Conservation (phyloP, 1,140 invertebrate species). For the Paralvinella palmiformis region DNA sequence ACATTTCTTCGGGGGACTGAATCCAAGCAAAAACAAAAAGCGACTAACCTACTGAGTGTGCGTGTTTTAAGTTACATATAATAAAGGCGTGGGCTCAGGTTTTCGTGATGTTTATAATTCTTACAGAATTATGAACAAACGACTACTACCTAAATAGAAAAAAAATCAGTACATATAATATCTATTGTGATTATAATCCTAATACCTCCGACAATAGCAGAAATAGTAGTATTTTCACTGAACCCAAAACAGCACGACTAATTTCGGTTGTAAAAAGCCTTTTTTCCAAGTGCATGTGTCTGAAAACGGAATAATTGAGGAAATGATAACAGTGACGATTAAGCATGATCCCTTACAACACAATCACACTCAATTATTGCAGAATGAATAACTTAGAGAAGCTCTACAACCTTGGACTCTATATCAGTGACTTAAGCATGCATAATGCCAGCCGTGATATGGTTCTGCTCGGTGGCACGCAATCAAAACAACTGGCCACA, state of each 20-base stretch:
- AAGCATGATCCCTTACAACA: background rate
- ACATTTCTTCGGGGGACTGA: too few species aligned
- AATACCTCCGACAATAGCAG: too few species aligned
- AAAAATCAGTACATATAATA: too few species aligned
- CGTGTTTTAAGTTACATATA: too few species aligned
- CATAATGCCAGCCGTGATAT: conserved; percentile 96
- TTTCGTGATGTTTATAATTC: too few species aligned
- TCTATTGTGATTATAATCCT: too few species aligned
- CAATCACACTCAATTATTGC: background rate
- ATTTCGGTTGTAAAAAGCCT: background rate
- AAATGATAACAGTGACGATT: too few species aligned
- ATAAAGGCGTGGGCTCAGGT: too few species aligned
- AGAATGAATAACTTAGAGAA: conserved; percentile 84
- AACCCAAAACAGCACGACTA: background rate
- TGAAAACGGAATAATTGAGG: background rate
- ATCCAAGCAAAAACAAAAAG: too few species aligned
- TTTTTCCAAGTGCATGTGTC: background rate
- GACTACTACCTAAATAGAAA: too few species aligned
- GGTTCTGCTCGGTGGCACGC: conserved; percentile 92
- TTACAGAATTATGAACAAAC: too few species aligned
- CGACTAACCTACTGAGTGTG: too few species aligned
- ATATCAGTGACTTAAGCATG: conserved; percentile 96
- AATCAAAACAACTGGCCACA: conserved; percentile 90
- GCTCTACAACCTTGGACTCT: conserved; percentile 80
- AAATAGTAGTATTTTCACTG: background rate